These are phyloP conservation scores for Brachionus koreanus DNA, from an alignment of 1,140 invertebrate genomes.

Conservation along the genomic window DNA sequence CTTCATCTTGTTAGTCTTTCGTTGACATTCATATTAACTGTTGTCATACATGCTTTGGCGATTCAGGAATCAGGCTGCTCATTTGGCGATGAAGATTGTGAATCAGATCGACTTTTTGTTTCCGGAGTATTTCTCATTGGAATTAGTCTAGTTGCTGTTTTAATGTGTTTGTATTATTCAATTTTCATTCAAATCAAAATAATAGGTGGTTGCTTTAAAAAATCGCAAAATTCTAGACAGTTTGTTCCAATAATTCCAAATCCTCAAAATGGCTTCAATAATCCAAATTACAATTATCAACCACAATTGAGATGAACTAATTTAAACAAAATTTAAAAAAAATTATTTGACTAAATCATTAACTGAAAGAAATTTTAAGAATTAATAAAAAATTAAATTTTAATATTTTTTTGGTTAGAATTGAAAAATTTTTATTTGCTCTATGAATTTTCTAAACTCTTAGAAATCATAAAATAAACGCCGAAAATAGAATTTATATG, in stretches of 20 bases:
- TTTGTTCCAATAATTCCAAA: not conserved
- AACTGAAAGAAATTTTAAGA: not conserved
- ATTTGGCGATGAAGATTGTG: not conserved
- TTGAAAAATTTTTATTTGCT: too few relatives aligned
- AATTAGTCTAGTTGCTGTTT: not conserved
- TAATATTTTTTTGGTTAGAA: too few relatives aligned
- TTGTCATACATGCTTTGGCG: not conserved
- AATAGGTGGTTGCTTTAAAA: not conserved
- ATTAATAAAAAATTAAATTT: too few relatives aligned
- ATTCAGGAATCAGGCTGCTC: not conserved
- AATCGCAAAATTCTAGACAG: not conserved
- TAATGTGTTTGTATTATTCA: conserved; percentile 28
- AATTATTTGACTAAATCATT: not conserved
- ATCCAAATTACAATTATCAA: not conserved
- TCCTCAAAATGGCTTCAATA: not conserved
- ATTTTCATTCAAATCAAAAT: not conserved
- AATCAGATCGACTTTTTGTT: not conserved
- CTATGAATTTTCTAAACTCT: too few relatives aligned
- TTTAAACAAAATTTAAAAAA: not conserved
- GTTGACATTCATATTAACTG: not conserved
- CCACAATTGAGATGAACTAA: not conserved
- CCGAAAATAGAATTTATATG: too few relatives aligned
- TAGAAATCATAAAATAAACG: too few relatives aligned
- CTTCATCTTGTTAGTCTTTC: not conserved
- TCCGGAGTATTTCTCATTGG: not conserved